Base-by-base conservation (phyloP, 2,113 vertebrate genomes). In the Otus sunia region DNA sequence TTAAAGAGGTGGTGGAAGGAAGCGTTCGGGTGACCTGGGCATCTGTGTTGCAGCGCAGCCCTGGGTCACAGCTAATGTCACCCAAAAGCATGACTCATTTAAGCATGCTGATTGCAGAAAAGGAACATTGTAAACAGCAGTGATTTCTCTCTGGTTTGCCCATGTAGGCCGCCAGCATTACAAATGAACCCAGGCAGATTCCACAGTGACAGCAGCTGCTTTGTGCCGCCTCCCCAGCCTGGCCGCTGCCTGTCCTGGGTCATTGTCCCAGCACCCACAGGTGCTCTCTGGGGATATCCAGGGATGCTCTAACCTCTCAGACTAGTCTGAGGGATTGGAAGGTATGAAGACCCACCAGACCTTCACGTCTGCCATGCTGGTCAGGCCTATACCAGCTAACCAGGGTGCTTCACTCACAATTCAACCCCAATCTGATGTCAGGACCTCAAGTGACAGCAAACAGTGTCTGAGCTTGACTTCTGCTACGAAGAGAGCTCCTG, bases 121-220 rank as follows among this genome's bases (percentile, higher is more conserved):
- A 60, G 53, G 47, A 49, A 68, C 11, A 1, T 78, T 37, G 12
- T 13, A 56, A 83, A 60, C 43, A 11, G 36, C 16, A 75, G 59
- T 0, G 4, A 5, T 81, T 66, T 71, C 43, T 50, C 26, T 66
- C 75, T 59, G 30, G 10, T 92, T 73, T 49, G 62, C 23, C 53
- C 9, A 0, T 0, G 0, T 45, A 23, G 74, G 14, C 37, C 34
- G 56, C 22, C 71, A 59, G 52, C 37, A 53, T 73, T 69, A 30
- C 36, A 12, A 12, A 15, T 45, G 43, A 71, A 4, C 30, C 32
- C 47, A 73, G 60, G 41, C 73, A 88, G 69, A 23, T 75, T 17
- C 16, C 43, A 39, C 74, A 27, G 74, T 26, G 88, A 23, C 37
- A 63, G 71, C 52, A 50, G 47, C 18, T 3, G 0, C 68, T 87